These are phyloP conservation scores for Sebastes matsubarae DNA, from an alignment of 2,797 vertebrate species.

Conservation along the genomic window DNA sequence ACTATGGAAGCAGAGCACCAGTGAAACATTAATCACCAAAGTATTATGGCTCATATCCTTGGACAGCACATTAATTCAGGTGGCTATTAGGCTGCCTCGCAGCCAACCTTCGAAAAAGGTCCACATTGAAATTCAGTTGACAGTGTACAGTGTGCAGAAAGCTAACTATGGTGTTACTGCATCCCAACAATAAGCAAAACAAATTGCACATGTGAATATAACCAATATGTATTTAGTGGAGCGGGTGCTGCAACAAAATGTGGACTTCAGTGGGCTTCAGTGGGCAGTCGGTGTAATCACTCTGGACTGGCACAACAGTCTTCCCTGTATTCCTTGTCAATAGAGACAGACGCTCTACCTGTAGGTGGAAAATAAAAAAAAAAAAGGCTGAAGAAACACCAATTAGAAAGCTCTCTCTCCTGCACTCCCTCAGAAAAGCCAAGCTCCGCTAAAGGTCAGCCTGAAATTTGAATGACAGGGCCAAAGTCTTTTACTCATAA, in stretches of 20 bases:
- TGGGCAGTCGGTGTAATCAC: slow-evolving; percentile 85
- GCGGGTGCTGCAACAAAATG: slow-evolving; percentile 31
- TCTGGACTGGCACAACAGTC: slow-evolving; percentile 77
- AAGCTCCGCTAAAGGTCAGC: slow-evolving; percentile 99
- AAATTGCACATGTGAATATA: slow-evolving; percentile 63
- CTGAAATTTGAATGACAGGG: slow-evolving; percentile 99
- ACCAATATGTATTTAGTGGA: slow-evolving; percentile 41
- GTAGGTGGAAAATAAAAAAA: slow-evolving; percentile 83
- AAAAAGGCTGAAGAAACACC: slow-evolving; percentile 86
- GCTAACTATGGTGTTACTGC: slow-evolving; percentile 64
- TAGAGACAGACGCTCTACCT: slow-evolving; percentile 90
- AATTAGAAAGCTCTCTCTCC: slow-evolving; percentile 98
- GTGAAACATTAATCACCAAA: slow-evolving; percentile 83
- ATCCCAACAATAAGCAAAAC: slow-evolving; percentile 66
- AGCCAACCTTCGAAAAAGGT: slow-evolving; percentile 74
- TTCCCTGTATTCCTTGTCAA: slow-evolving; percentile 83
- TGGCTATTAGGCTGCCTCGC: slow-evolving; percentile 80
- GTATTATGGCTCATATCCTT: slow-evolving; percentile 81
- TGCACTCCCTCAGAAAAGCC: slow-evolving; percentile 95
- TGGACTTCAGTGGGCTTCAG: slow-evolving; percentile 73
- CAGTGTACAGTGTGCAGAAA: slow-evolving; percentile 70
- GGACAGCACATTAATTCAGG: slow-evolving; percentile 85
- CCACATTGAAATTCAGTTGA: slow-evolving; percentile 79
- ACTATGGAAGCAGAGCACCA: slow-evolving; percentile 74
- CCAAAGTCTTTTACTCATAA: slow-evolving; percentile 99